phyloP scores from a whole-genome alignment of 2,888 invertebrate genomes.

The Cyclophora albipunctata region DNA sequence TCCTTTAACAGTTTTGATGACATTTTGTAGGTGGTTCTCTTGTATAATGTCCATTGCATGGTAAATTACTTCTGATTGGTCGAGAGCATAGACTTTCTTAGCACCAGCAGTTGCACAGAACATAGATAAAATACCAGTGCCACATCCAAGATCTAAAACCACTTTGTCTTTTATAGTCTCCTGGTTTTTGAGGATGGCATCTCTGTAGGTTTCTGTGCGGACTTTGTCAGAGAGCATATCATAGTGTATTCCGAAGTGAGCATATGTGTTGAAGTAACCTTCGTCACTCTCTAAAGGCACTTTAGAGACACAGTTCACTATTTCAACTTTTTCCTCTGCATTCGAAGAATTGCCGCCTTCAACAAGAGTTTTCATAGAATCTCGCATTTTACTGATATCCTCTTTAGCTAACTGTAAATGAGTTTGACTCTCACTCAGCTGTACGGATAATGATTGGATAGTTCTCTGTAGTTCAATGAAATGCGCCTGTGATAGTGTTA shows the following conservation, averaged over 20 bases:
- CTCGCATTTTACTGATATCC: constrained; percentile 77
- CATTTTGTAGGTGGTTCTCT: constrained; percentile 84
- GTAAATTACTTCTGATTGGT: constrained; percentile 96
- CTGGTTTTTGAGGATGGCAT: constrained; percentile 86
- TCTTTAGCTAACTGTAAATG: constrained; percentile 76
- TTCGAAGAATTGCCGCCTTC: constrained; percentile 43
- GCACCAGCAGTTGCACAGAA: constrained; percentile 98
- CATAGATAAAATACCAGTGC: constrained; percentile 98
- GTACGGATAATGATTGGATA: constrained; percentile 70
- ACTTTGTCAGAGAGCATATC: constrained; percentile 95
- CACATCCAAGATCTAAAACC: constrained; percentile 97
- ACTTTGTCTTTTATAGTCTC: constrained; percentile 82
- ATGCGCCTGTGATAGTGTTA: constrained; percentile 76
- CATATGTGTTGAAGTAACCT: constrained; percentile 88
- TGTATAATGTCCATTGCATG: constrained; percentile 96
- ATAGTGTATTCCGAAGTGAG: constrained; percentile 94
- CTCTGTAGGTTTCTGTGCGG: constrained; percentile 89
- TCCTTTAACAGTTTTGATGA: constrained; percentile 87
- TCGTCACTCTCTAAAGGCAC: constrained; percentile 80
- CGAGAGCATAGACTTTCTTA: constrained; percentile 91
- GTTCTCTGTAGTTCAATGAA: constrained; percentile 77
- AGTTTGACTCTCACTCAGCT: constrained; percentile 76
- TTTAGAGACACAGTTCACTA: constrained; percentile 56
- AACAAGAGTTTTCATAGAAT: constrained; percentile 74
- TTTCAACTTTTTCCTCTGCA: constrained; percentile 23